Conservation (phyloP, 1,140 invertebrate genomes). For the Philotrypesis tridentata region DNA sequence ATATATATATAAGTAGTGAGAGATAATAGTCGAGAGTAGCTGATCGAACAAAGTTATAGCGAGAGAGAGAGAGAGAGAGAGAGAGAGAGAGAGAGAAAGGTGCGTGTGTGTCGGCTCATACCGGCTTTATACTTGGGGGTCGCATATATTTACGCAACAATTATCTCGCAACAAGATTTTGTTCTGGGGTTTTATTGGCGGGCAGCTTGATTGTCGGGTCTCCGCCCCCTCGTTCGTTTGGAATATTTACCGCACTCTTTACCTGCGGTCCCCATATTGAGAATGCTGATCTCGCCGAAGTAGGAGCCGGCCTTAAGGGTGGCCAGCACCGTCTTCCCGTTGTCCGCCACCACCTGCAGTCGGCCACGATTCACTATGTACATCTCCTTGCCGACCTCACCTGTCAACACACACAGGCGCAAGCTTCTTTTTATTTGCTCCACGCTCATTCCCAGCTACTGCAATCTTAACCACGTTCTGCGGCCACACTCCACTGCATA, state of each 20-base stretch:
- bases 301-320: constrained; percentile 98
- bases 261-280: constrained; percentile 99
- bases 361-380: constrained; percentile 98
- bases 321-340: constrained; percentile 96
- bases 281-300: constrained; percentile 99
- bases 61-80: constrained; percentile 57
- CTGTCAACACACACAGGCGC: constrained; percentile 79
- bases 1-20: too few relatives aligned
- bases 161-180: constrained; percentile 48
- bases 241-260: constrained; percentile 95
- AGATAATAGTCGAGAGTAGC: neutral
- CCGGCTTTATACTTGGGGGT: constrained; percentile 63
- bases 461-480: too few relatives aligned
- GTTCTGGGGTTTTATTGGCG: constrained; percentile 33
- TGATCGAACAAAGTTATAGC: neutral
- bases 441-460: too few relatives aligned
- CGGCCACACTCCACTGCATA: too few relatives aligned
- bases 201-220: constrained; percentile 27
- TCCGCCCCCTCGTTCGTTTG: constrained; percentile 73
- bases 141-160: constrained; percentile 57
- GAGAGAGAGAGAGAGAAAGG: constrained; percentile 57
- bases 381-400: constrained; percentile 99
- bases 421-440: too few relatives aligned
- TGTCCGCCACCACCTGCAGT: constrained; percentile 97
- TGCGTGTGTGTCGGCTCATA: constrained; percentile 68